phyloP scores from a whole-genome alignment of 2,888 invertebrate species.

The Phortica magna region DNA sequence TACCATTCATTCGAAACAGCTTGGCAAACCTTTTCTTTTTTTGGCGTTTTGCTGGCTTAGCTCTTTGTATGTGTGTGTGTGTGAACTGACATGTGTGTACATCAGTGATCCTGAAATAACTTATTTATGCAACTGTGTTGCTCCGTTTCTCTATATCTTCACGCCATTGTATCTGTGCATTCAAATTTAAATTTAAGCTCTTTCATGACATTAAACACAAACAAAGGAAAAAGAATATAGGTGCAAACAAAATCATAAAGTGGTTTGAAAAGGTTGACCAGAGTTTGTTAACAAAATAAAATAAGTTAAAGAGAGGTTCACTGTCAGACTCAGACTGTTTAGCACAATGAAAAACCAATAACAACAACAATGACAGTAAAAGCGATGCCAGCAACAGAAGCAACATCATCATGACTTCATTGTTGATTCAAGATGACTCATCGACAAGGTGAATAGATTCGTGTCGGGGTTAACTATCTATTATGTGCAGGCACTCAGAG shows the following conservation, averaged over 20 bases:
- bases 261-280: conserved; percentile 16
- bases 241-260: conserved; percentile 13
- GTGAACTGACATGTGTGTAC: conserved; percentile 13
- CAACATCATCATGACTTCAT: conserved; percentile 10
- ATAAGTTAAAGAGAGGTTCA: neutral
- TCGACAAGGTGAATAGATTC: neutral
- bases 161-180: neutral
- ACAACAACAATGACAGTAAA: conserved; percentile 2
- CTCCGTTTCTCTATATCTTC: neutral
- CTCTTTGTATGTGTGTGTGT: neutral
- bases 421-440: conserved; percentile 15
- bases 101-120: neutral
- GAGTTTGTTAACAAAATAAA: conserved; percentile 4
- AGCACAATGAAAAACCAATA: neutral
- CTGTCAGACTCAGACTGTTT: neutral
- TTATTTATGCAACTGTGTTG: no score
- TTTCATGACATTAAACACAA: neutral
- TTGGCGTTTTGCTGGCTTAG: neutral
- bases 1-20: neutral
- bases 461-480: neutral
- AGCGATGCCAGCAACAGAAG: neutral
- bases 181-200: conserved; percentile 12
- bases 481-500: neutral
- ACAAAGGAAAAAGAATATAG: neutral
- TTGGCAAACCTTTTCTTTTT: conserved; percentile 1